Evolutionary conservation across 2,888 invertebrate species (phyloP), one percentile per base, ranked within the genome.

Genomic region (Coecobrya sp.): DNA sequence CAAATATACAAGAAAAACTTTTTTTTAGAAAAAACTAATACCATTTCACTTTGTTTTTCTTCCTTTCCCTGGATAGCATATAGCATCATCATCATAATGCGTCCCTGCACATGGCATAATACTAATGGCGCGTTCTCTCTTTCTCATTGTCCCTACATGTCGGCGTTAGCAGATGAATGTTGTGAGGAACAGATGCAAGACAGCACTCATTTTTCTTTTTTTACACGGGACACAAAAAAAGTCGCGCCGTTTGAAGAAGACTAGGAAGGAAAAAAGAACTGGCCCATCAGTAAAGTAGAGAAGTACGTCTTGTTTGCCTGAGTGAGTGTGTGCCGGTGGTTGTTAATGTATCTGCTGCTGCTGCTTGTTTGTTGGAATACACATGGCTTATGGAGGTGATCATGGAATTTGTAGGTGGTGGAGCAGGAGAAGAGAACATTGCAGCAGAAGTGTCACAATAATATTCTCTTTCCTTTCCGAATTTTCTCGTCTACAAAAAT

Each of bases 141-240:
- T 36, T 36, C 7, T 36, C 7, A 4, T 2, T 36, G 36, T 2
- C 36, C 36, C 36, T 36, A 7, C 3, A 36, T 36, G 36, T 49
- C 49, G 3, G 49, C 49, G 49, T 49, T 13, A 49, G 49, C 49
- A 49, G 91, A 93, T 92, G 93, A 90, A 93, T 93, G 92, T 86
- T 88, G 11, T 22, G 89, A 89, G 86, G 87, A 93, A 87, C 93
- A 93, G 93, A 92, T 93, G 93, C 76, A 82, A 93, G 93, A 93
- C 93, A 93, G 93, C 86, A 88, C 84, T 93, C 92, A 93, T 93
- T 93, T 93, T 93, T 93, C 90, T 93, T 27, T 52, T 59, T 82
- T 27, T 82, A 16, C 30, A 68, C 30, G 16, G 30, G 68, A 30
- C 68, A 10, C 27, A 19, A 59, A 59, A 16, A 68, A 68, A 30